Base-by-base conservation (phyloP, 2,797 vertebrate genomes). In the Sebastes baramenuke region DNA sequence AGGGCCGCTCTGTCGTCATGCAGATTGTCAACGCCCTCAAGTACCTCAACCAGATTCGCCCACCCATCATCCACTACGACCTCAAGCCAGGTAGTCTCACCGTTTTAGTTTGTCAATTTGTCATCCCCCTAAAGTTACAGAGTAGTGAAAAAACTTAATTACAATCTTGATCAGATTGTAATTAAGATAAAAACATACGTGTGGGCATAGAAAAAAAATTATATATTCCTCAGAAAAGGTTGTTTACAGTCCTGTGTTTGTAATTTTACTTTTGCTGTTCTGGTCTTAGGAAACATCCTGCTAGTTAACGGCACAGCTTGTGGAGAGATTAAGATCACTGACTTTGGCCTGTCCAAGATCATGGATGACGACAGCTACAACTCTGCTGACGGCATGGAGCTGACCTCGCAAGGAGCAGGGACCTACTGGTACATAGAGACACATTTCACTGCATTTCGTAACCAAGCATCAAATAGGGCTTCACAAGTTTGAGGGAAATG, bases 1-100 rank as follows among this genome's bases (percentile, higher is more conserved):
- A 99, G 90, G 98, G 97, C 0, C 97, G 97, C 81, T 98, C 98
- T 85, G 98, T 99, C 72, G 97, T 99, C 94, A 97, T 99, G 98
- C 98, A 99, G 95, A 98, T 99, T 82, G 97, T 98, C 87, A 99
- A 98, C 83, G 98, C 98, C 84, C 97, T 99, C 94, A 98, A 98
- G 94, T 99, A 99, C 95, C 96, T 99, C 96, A 99, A 98, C 93
- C 97, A 99, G 95, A 99, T 99, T 89, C 97, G 97, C 75, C 97
- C 98, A 52, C 97, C 98, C 78, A 98, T 99, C 94, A 99, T 99
- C 94, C 98, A 99, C 95, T 99, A 99, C 78, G 98, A 99, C 96
- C 97, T 99, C 92, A 99, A 99, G 92, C 98, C 98, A 85, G 98
- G 98, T 98, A 90, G 24, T 9, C 46, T 62, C 5, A 11, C 14